phyloP scores from a whole-genome alignment of 2,797 vertebrate species.

The Cottoperca gobio region DNA sequence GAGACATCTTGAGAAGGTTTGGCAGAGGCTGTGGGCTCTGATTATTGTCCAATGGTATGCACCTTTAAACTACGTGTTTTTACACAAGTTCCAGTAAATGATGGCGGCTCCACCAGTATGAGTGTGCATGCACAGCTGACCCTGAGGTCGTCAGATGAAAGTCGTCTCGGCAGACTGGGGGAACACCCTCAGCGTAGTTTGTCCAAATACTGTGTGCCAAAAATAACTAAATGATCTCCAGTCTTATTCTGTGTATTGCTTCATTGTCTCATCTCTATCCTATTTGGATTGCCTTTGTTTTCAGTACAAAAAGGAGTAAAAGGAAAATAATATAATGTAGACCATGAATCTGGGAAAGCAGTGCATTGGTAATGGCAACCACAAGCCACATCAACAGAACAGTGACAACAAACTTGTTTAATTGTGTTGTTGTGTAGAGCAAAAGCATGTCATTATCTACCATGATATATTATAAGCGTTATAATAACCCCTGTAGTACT shows the following conservation, averaged over 20 bases:
- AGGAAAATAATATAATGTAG: background rate
- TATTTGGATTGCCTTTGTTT: background rate
- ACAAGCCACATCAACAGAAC: constrained; percentile 9
- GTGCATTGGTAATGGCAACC: background rate
- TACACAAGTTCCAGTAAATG: constrained; percentile 63
- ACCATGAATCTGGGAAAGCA: constrained; percentile 23
- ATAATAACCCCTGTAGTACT: background rate
- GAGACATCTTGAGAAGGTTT: too few relatives aligned
- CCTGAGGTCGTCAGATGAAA: constrained; percentile 26
- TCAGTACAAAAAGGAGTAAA: background rate
- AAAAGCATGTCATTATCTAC: constrained; percentile 5
- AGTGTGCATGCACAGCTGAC: constrained; percentile 46
- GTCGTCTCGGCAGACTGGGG: constrained; percentile 14
- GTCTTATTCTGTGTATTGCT: constrained; percentile 1
- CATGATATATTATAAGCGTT: background rate
- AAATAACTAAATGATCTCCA: constrained; percentile 41
- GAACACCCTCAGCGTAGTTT: constrained; percentile 58
- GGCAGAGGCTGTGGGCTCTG: constrained; percentile 45
- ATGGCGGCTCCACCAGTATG: constrained; percentile 49
- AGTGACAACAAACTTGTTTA: constrained; percentile 10
- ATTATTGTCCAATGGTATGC: constrained; percentile 21
- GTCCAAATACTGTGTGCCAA: constrained; percentile 32
- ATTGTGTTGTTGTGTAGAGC: constrained; percentile 17
- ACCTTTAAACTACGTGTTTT: constrained; percentile 32
- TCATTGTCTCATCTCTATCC: background rate